Evolutionary conservation across 2,113 vertebrate genomes (phyloP), one percentile per base, ranked within the genome.

Genomic region (Noturus placidus): DNA sequence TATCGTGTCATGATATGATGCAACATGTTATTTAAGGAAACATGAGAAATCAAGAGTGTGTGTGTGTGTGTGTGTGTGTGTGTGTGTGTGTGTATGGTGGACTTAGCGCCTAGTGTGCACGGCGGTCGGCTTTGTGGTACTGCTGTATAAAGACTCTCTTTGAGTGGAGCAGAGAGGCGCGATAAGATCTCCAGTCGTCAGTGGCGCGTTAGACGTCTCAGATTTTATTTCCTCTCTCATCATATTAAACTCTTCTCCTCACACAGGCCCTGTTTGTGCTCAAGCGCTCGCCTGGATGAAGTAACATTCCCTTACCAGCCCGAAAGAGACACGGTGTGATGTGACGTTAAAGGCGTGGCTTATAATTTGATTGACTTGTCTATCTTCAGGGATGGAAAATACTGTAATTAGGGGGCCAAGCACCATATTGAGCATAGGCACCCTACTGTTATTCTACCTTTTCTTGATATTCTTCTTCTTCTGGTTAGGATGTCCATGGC

Each of bases 101-200:
- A 22, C 19, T 74, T 35, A 70, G 33, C 15, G 1, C 67, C 1
- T 19, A 70, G 33, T 2, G 27, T 67, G 63, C 63, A 30, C 17
- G 25, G 38, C 35, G 46, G 38, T 74, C 35, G 3, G 20, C 20
- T 74, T 42, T 74, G 70, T 74, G 38, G 20, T 46, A 20, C 38
- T 46, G 70, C 20, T 46, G 25, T 42, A 74, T 74, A 74, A 74
- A 46, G 70, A 74, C 70, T 20, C 70, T 46, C 70, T 46, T 74
- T 74, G 70, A 74, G 35, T 25, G 9, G 35, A 38, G 70, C 33
- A 22, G 35, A 20, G 33, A 74, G 20, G 7, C 35, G 10, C 25
- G 70, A 74, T 74, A 74, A 74, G 70, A 74, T 74, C 70, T 74
- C 70, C 70, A 74, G 20, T 22, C 70, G 70, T 72, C 70, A 72